Percentiles rank a stretch among this genome's conserved stretches.
phyloP scores from a whole-genome alignment of 1,140 invertebrate genomes.

The Triops longicaudatus region DNA sequence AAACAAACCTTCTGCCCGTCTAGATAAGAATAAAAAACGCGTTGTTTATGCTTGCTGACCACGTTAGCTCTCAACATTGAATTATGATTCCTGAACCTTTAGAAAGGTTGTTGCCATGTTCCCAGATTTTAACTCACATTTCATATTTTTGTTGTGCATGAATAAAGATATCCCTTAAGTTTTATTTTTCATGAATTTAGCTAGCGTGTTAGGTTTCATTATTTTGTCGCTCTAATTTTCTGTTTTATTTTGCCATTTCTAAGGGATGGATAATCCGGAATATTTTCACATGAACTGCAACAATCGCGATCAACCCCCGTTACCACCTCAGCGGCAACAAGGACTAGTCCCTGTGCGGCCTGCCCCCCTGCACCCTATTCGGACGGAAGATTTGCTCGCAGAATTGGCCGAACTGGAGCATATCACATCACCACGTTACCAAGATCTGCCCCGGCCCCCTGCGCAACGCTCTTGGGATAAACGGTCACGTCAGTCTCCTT shows the following conservation, averaged over 20 bases:
- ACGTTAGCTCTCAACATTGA: background rate
- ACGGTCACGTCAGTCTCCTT: background rate
- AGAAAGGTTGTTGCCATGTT: background rate
- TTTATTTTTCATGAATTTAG: background rate
- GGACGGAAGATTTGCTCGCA: background rate
- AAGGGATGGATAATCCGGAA: slow-evolving; percentile 31
- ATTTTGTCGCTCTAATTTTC: background rate
- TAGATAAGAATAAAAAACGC: background rate
- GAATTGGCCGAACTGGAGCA: slow-evolving; percentile 19
- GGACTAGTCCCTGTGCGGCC: slow-evolving; percentile 40
- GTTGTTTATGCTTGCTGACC: background rate
- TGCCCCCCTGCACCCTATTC: background rate
- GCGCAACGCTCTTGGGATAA: background rate
- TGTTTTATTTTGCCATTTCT: background rate
- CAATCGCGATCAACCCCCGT: slow-evolving; percentile 27
- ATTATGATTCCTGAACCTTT: background rate
- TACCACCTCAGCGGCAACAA: slow-evolving; percentile 21
- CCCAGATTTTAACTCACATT: background rate
- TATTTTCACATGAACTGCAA: slow-evolving; percentile 30
- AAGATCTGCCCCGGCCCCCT: background rate
- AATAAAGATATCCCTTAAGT: background rate
- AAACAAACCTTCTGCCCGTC: background rate
- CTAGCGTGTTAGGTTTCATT: too few relatives aligned
- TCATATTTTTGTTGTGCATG: background rate
- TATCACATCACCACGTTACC: background rate